Evolutionary conservation across 2,888 invertebrate genomes (phyloP).

Genomic region (Leptopterna dolabrata): DNA sequence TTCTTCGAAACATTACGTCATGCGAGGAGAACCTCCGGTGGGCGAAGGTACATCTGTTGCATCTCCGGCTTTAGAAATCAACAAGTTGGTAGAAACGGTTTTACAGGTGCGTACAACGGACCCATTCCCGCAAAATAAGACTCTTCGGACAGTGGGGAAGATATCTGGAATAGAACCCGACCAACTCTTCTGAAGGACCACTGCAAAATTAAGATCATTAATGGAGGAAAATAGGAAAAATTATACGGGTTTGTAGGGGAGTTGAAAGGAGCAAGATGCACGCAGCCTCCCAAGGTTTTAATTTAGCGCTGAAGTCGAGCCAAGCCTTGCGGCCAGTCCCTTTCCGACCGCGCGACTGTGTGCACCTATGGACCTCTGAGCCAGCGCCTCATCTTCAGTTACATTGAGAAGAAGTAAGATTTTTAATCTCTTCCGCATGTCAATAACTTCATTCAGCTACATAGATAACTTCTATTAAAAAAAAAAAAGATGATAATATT

Average conservation of each 20-base stretch:
- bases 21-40: background rate
- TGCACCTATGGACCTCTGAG: constrained; percentile 52
- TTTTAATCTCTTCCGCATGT: background rate
- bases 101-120: constrained; percentile 11
- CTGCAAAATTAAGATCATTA: background rate
- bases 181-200: background rate
- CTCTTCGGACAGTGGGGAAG: background rate
- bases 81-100: background rate
- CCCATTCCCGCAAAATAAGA: background rate
- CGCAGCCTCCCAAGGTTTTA: constrained; percentile 52
- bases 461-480: background rate
- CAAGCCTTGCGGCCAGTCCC: constrained; percentile 53
- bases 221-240: background rate
- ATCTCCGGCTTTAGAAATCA: constrained; percentile 32
- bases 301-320: constrained; percentile 56
- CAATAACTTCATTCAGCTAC: too few relatives aligned
- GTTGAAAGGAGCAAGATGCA: constrained; percentile 50
- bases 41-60: constrained; percentile 48
- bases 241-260: constrained; percentile 31
- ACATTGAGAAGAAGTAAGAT: constrained; percentile 12
- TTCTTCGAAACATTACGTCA: constrained; percentile 49
- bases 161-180: background rate
- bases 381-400: constrained; percentile 27
- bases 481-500: too few relatives aligned
- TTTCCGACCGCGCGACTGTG: constrained; percentile 43